A percentile compares a stretch with the other conserved stretches of the same genome.
phyloP scores from a whole-genome alignment of 2,888 invertebrate genomes.

The Diarsia brunnea region DNA sequence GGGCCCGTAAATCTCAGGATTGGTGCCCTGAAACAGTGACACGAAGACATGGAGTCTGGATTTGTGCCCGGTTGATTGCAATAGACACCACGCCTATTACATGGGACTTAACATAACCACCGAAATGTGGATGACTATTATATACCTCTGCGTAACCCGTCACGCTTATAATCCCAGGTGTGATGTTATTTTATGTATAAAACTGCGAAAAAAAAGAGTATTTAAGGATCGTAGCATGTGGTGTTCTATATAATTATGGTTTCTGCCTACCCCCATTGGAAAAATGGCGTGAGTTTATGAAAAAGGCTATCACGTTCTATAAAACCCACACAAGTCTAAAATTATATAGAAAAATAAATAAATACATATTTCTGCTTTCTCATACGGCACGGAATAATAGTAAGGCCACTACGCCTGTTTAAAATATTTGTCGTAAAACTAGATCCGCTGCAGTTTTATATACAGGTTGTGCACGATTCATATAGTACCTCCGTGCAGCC shows the following conservation, averaged over 20 bases:
- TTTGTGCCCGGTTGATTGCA: too few species aligned
- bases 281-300: not conserved
- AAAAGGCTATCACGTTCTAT: not conserved
- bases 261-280: too few species aligned
- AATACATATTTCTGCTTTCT: not conserved
- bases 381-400: not conserved
- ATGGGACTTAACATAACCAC: too few species aligned
- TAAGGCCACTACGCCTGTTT: slow-evolving; percentile 8
- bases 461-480: slow-evolving; percentile 47
- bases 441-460: slow-evolving; percentile 17
- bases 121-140: too few species aligned
- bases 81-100: too few species aligned
- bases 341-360: not conserved
- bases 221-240: too few species aligned
- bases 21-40: not conserved
- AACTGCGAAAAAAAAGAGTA: too few species aligned
- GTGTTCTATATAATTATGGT: too few species aligned
- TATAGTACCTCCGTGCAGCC: slow-evolving; percentile 53
- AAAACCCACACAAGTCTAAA: not conserved
- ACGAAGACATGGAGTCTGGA: too few species aligned
- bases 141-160: too few species aligned
- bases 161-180: too few species aligned
- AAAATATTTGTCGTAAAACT: slow-evolving; percentile 35
- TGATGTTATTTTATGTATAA: not conserved
- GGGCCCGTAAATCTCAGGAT: not conserved